phyloP scores from a whole-genome alignment of 2,888 invertebrate species.

The Pasiphila rectangulata region DNA sequence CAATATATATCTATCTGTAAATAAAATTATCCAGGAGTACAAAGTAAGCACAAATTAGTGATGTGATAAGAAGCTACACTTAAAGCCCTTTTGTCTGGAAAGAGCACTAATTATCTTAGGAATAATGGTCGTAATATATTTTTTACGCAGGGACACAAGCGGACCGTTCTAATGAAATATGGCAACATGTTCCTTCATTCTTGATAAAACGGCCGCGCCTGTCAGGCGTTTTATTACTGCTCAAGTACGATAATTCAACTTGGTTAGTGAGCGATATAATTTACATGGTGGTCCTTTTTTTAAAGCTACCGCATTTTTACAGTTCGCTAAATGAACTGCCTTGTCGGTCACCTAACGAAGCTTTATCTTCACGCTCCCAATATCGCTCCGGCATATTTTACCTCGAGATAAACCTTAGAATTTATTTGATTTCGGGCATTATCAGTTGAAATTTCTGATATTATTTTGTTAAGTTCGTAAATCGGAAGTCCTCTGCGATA shows the following conservation, averaged over 20 bases:
- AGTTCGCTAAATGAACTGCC: conserved; percentile 40
- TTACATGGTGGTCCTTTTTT: conserved; percentile 70
- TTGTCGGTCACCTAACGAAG: conserved; percentile 35
- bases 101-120: no score
- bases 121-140: conserved; percentile 57
- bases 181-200: conserved; percentile 68
- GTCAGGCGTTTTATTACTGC: conserved; percentile 68
- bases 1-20: no score
- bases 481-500: conserved; percentile 12
- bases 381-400: conserved; percentile 38
- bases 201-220: conserved; percentile 70
- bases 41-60: no score
- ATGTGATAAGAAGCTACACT: no score
- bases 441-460: conserved; percentile 12
- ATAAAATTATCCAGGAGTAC: no score
- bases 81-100: no score
- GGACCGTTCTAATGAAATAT: conserved; percentile 73
- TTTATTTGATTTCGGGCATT: conserved; percentile 20
- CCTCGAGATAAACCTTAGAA: conserved; percentile 30
- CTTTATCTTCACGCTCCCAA: conserved; percentile 42
- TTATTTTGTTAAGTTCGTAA: conserved; percentile 9
- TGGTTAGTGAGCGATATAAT: conserved; percentile 66
- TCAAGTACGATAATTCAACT: conserved; percentile 69
- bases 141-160: conserved; percentile 66
- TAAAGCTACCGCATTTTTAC: conserved; percentile 64